Evolutionary conservation across 1,140 invertebrate species (phyloP).

Genomic region (Prorops nasuta): DNA sequence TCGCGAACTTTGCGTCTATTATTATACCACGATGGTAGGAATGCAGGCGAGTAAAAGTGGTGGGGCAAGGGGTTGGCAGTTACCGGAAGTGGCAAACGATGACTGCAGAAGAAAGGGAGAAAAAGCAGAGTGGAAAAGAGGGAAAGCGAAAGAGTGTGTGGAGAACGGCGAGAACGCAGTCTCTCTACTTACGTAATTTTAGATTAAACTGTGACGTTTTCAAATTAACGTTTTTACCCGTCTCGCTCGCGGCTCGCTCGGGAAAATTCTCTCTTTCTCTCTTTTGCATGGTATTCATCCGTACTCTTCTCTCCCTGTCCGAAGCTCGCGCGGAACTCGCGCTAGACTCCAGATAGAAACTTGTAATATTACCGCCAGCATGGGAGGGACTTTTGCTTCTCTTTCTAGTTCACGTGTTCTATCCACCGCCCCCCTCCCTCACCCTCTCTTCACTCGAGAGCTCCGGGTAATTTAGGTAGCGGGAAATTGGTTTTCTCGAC

Average conservation of each 20-base stretch:
- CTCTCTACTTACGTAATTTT: slow-evolving; percentile 52
- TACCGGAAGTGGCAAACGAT: slow-evolving; percentile 2
- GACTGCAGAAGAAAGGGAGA: slow-evolving; percentile 12
- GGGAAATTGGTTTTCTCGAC: slow-evolving; percentile 59
- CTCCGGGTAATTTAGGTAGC: slow-evolving; percentile 57
- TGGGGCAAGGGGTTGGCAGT: slow-evolving; percentile 8
- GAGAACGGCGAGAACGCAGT: slow-evolving; percentile 16
- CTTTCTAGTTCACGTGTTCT: not conserved
- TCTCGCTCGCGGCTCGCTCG: slow-evolving; percentile 9
- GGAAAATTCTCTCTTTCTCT: slow-evolving; percentile 20
- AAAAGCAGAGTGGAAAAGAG: slow-evolving; percentile 3
- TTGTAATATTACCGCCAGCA: slow-evolving; percentile 49
- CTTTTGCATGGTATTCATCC: slow-evolving; percentile 10
- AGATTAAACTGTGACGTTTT: slow-evolving; percentile 58
- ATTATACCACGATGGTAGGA: slow-evolving; percentile 35
- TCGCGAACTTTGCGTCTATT: slow-evolving; percentile 32
- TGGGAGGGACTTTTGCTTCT: slow-evolving; percentile 37
- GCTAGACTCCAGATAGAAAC: slow-evolving; percentile 43
- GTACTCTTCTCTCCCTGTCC: slow-evolving; percentile 26
- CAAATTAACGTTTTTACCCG: slow-evolving; percentile 57
- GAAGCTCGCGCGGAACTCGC: slow-evolving; percentile 29
- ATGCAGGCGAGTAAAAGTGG: slow-evolving; percentile 7
- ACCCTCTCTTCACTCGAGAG: slow-evolving; percentile 13
- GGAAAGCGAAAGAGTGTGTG: slow-evolving; percentile 8
- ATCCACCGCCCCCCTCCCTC: not conserved